phyloP scores from a whole-genome alignment of 2,797 vertebrate genomes.

The Petrocephalus sullivani region DNA sequence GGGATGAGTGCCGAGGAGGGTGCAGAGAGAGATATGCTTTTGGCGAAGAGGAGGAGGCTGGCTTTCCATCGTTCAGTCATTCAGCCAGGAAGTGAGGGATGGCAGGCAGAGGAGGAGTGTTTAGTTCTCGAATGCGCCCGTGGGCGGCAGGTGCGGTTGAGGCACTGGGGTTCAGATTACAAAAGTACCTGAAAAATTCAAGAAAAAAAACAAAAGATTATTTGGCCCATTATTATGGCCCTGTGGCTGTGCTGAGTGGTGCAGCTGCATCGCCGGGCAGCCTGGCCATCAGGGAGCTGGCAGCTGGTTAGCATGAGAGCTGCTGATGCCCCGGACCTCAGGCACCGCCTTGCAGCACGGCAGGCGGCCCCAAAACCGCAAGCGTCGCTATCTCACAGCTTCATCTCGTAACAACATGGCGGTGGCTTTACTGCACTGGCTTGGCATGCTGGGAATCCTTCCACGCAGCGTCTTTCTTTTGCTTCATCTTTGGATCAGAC shows the following conservation, averaged over 20 bases:
- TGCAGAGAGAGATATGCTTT: conserved; percentile 19
- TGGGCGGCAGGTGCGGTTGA: conserved; percentile 50
- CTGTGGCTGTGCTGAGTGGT: neutral
- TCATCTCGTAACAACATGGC: conserved; percentile 54
- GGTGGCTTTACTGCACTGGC: conserved; percentile 45
- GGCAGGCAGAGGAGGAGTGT: conserved; percentile 23
- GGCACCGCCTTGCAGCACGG: neutral
- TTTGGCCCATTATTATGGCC: neutral
- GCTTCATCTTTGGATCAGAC: neutral
- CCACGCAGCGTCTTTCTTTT: conserved; percentile 7
- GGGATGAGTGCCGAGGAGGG: conserved; percentile 25
- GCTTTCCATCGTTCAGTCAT: neutral
- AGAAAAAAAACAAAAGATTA: neutral
- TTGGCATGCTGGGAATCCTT: conserved; percentile 38
- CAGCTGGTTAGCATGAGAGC: neutral
- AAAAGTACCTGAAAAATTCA: conserved; percentile 22
- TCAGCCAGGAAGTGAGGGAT: conserved; percentile 5
- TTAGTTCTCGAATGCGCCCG: conserved; percentile 39
- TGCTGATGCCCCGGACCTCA: neutral
- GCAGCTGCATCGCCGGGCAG: neutral
- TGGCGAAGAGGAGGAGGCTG: neutral
- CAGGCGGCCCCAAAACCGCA: conserved; percentile 36
- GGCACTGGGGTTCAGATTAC: conserved; percentile 23
- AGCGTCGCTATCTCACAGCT: conserved; percentile 44
- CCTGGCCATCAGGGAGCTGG: neutral